Conservation (phyloP, 2,888 invertebrate species). For the Pocota personata region DNA sequence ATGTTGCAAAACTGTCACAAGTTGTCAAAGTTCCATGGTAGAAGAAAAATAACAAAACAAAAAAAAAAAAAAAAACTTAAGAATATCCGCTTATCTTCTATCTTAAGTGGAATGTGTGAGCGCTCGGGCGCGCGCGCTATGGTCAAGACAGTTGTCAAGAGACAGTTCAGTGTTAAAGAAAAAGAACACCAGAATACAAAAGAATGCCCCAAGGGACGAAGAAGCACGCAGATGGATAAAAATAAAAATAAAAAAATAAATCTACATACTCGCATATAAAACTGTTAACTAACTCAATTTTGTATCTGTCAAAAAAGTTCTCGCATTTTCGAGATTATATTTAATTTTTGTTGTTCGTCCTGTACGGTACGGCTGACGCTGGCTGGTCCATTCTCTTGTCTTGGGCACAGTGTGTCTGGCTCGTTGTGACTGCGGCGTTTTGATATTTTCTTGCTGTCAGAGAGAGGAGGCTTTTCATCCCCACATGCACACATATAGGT, state of each 20-base stretch:
- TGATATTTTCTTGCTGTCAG: conserved; percentile 63
- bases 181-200: conserved; percentile 46
- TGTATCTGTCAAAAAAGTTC: conserved; percentile 80
- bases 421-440: conserved; percentile 42
- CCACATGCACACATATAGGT: conserved; percentile 28
- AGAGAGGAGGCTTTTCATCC: conserved; percentile 61
- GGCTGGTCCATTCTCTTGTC: background rate
- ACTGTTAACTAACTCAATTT: conserved; percentile 83
- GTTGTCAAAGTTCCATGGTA: conserved; percentile 38
- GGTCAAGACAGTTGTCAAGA: conserved; percentile 68
- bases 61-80: conserved; percentile 19
- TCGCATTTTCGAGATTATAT: conserved; percentile 74
- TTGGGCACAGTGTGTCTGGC: conserved; percentile 58
- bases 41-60: conserved; percentile 6
- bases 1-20: conserved; percentile 64
- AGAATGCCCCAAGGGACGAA: conserved; percentile 65
- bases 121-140: conserved; percentile 48
- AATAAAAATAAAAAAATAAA: conserved; percentile 72
- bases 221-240: conserved; percentile 61
- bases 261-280: conserved; percentile 81
- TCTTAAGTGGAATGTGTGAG: conserved; percentile 75
- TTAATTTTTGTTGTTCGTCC: conserved; percentile 67
- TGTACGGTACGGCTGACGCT: conserved; percentile 3
- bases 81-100: conserved; percentile 72
- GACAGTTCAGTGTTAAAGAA: conserved; percentile 32